Percentiles rank a stretch among this genome's conserved stretches.
Evolutionary conservation across 2,113 vertebrate genomes (phyloP).

Genomic region (Strix uralensis): DNA sequence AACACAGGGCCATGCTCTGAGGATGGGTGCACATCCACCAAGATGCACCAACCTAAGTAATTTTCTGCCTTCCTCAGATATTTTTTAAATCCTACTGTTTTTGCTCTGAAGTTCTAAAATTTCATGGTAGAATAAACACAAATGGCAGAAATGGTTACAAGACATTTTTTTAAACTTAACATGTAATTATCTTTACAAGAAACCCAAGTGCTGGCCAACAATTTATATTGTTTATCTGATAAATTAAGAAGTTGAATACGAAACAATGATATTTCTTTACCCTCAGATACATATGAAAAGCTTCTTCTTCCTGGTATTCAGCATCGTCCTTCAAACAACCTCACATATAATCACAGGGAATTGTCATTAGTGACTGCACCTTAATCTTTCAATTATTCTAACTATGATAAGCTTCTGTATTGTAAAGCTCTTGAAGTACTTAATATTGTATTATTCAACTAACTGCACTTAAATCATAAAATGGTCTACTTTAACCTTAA

Average conservation of each 20-base stretch:
- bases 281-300: background rate
- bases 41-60: fast-evolving
- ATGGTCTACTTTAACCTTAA: background rate
- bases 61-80: background rate
- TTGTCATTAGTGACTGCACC: background rate
- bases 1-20: fast-evolving
- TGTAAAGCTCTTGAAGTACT: background rate
- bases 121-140: background rate
- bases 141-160: background rate
- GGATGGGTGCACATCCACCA: fast-evolving
- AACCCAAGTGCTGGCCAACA: background rate
- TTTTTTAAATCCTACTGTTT: background rate
- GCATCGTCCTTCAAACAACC: background rate
- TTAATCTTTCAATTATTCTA: slow-evolving; percentile 33
- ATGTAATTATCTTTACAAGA: background rate
- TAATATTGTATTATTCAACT: background rate
- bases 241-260: background rate
- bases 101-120: background rate
- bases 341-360: background rate
- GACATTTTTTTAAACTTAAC: background rate
- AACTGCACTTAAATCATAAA: background rate
- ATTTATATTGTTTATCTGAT: background rate
- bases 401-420: background rate
- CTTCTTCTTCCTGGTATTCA: background rate
- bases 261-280: background rate